phyloP scores from a whole-genome alignment of 2,113 vertebrate species.

The Pavo muticus region DNA sequence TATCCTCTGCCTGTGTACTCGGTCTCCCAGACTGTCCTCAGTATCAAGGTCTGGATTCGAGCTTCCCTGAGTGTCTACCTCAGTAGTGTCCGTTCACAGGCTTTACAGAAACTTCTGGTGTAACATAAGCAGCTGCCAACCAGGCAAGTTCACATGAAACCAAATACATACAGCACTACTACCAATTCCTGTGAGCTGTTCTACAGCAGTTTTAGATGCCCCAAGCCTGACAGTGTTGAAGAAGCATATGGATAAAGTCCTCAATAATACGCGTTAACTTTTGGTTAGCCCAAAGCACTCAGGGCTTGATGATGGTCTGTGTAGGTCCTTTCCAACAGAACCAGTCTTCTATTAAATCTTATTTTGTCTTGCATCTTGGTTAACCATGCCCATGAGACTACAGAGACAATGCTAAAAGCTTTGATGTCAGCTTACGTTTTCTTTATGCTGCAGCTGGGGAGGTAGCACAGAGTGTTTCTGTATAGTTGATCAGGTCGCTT shows the following conservation, averaged over 20 bases:
- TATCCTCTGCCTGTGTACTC: background rate
- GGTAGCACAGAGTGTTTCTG: background rate
- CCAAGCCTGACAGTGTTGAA: background rate
- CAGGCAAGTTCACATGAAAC: background rate
- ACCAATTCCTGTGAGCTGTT: background rate
- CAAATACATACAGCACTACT: background rate
- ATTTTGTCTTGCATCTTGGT: background rate
- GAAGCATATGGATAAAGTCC: background rate
- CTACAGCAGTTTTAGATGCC: background rate
- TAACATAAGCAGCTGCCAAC: background rate
- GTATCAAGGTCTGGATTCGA: background rate
- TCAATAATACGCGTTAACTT: background rate
- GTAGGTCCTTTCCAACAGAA: background rate
- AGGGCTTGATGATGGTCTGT: background rate
- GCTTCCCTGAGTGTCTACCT: background rate
- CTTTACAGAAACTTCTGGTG: background rate
- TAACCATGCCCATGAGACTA: background rate
- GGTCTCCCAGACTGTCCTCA: background rate
- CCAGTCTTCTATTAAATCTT: background rate
- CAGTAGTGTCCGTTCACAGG: background rate
- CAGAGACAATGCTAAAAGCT: background rate
- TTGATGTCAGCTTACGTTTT: conserved; percentile 1
- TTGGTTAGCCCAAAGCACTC: background rate
- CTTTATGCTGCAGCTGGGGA: background rate
- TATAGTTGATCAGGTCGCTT: background rate